phyloP scores from a whole-genome alignment of 2,888 invertebrate species.

The Listrodromus nycthemerus region DNA sequence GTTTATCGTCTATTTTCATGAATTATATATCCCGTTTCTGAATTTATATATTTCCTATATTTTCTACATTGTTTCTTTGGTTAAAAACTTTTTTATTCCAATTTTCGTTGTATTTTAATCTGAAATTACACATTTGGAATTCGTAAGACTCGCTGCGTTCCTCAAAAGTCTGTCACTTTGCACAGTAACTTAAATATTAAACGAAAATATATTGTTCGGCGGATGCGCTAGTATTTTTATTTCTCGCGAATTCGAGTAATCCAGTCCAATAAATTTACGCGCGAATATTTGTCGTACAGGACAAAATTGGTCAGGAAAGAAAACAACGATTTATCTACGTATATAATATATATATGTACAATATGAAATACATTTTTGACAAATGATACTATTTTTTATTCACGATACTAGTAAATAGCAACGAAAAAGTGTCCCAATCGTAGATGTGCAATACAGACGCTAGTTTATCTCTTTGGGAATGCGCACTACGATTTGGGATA shows the following conservation, averaged over 20 bases:
- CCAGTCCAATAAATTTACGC: not conserved
- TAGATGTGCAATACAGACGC: conserved; percentile 39
- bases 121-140: too few species aligned
- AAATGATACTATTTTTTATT: conserved; percentile 22
- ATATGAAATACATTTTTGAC: conserved; percentile 46
- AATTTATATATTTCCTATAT: not conserved
- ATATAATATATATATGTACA: conserved; percentile 56
- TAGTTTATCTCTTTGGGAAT: conserved; percentile 56
- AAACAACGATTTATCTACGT: conserved; percentile 16
- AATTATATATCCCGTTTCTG: not conserved
- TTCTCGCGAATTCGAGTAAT: not conserved
- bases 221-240: not conserved
- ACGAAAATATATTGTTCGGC: too few species aligned
- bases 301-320: not conserved
- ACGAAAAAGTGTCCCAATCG: conserved; percentile 37
- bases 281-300: not conserved
- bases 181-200: too few species aligned
- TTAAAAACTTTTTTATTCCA: not conserved
- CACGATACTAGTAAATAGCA: conserved; percentile 43
- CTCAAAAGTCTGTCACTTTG: too few species aligned
- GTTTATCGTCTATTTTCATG: not conserved
- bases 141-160: too few species aligned
- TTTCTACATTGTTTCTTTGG: too few species aligned
- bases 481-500: conserved; percentile 27
- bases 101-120: too few species aligned